Percentiles rank a stretch among this genome's conserved stretches.
Evolutionary conservation across 2,113 vertebrate species (phyloP).

Genomic region (Otus sunia): DNA sequence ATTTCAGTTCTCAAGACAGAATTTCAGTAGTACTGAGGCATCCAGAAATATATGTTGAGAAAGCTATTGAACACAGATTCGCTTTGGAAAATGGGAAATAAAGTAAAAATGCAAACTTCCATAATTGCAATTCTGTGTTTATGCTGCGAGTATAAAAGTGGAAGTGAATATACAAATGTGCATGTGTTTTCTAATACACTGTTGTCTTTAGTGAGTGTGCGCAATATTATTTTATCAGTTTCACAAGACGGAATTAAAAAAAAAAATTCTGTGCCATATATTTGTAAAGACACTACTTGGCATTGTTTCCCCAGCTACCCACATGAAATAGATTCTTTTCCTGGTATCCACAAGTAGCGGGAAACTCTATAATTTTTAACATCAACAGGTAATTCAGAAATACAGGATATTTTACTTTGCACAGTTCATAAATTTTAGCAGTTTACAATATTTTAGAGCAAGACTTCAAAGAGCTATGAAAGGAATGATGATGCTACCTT

Average conservation of each 20-base stretch:
- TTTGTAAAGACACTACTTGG: neutral
- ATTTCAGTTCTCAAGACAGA: neutral
- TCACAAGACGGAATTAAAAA: neutral
- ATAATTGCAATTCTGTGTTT: neutral
- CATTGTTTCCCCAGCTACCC: constrained; percentile 27
- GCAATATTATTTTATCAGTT: neutral
- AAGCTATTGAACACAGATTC: neutral
- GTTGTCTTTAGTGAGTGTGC: neutral
- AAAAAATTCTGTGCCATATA: neutral
- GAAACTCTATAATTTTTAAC: constrained; percentile 26
- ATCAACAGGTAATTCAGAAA: constrained; percentile 62
- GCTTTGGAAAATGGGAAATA: neutral
- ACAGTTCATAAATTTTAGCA: constrained; percentile 12
- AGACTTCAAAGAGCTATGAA: constrained; percentile 24
- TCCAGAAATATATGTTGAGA: neutral
- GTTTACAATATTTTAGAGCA: constrained; percentile 10
- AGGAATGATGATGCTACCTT: constrained; percentile 39
- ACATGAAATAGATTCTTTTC: constrained; percentile 21
- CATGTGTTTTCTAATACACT: neutral
- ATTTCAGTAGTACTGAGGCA: neutral
- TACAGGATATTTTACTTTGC: constrained; percentile 32
- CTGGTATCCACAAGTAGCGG: neutral
- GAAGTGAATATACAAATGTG: neutral
- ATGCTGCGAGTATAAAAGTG: neutral
- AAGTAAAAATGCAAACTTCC: neutral